Evolutionary conservation across 2,113 vertebrate genomes (phyloP), one percentile per base, ranked within the genome.

Genomic region (Tupaia tana): DNA sequence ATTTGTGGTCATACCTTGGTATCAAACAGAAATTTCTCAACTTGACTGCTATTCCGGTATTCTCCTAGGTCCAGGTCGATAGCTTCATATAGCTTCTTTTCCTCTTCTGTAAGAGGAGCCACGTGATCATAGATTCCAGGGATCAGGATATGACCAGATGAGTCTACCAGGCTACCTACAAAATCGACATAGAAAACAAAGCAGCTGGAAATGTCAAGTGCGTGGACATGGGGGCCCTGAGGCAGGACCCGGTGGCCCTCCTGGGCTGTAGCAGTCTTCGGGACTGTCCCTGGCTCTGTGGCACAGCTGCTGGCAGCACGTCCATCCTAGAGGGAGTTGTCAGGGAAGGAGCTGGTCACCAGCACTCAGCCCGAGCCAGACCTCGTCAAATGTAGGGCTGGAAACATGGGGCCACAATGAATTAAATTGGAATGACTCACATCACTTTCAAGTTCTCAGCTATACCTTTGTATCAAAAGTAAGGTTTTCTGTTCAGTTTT

Each of bases 101-200:
- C 99, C 70, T 99, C 98, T 11, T 99, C 99, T 0, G 97, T 98
- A 69, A 99, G 87, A 6, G 98, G 97, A 16, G 98, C 98, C 4
- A 99, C 98, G 0, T 98, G 98, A 15, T 99, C 99, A 0, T 99
- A 98, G 97, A 99, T 99, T 63, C 99, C 99, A 22, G 99, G 99
- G 88, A 99, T 98, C 94, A 99, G 98, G 96, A 99, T 99, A 56
- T 1, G 97, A 20, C 99, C 99, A 0, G 98, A 98, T 14, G 98
- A 97, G 96, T 99, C 99, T 87, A 99, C 99, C 74, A 99, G 98
- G 56, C 99, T 99, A 59, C 99, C 99, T 99, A 24, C 18, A 54
- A 75, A 97, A 78, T 29, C 78, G 52, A 74, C 13, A 92, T 9
- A 22, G 31, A 91, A 78, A 87, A 0, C 29, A 11, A n/a, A 14